Conservation (phyloP, 2,797 vertebrate genomes). For the Sebastes hubbsi region DNA sequence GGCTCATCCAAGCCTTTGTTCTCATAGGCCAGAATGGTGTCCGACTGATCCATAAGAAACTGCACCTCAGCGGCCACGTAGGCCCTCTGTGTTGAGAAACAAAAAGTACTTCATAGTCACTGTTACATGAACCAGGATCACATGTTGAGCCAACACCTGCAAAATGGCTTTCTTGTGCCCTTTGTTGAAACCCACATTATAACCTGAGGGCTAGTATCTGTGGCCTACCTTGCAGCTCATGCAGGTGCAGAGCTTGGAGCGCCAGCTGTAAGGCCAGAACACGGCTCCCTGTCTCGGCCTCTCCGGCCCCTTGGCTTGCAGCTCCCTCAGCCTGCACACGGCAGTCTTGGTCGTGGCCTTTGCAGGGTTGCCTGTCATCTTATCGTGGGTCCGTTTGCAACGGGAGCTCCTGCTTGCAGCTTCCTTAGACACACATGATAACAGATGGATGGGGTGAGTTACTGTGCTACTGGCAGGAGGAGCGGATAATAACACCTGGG, state of each 20-base stretch:
- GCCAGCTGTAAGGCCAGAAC: slow-evolving; percentile 93
- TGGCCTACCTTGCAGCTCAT: slow-evolving; percentile 87
- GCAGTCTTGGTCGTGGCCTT: slow-evolving; percentile 2
- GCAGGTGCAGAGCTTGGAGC: slow-evolving; percentile 91
- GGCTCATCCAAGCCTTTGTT: slow-evolving; percentile 88
- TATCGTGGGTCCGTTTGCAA: slow-evolving; percentile 67
- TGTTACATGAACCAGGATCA: not conserved
- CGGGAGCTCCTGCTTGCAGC: slow-evolving; percentile 26
- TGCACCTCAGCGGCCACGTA: slow-evolving; percentile 88
- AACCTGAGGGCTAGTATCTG: not conserved
- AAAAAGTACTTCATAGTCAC: not conserved
- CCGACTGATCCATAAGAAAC: slow-evolving; percentile 92
- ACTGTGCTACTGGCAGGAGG: not conserved
- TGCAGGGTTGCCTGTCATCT: slow-evolving; percentile 43
- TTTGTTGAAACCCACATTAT: slow-evolving; percentile 2
- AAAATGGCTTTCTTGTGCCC: not conserved
- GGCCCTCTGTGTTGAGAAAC: slow-evolving; percentile 76
- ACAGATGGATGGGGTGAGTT: not conserved
- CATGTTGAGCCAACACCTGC: not conserved
- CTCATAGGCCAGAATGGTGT: slow-evolving; percentile 94
- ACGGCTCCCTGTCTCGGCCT: slow-evolving; percentile 83
- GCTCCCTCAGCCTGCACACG: slow-evolving; percentile 84
- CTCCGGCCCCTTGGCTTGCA: slow-evolving; percentile 73
- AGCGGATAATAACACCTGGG: slow-evolving; percentile 5
- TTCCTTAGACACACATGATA: slow-evolving; percentile 48